A percentile compares a stretch with the other conserved stretches of the same genome.
Conservation (phyloP, 2,113 vertebrate species). For the Chaetorhynchus papuensis region DNA sequence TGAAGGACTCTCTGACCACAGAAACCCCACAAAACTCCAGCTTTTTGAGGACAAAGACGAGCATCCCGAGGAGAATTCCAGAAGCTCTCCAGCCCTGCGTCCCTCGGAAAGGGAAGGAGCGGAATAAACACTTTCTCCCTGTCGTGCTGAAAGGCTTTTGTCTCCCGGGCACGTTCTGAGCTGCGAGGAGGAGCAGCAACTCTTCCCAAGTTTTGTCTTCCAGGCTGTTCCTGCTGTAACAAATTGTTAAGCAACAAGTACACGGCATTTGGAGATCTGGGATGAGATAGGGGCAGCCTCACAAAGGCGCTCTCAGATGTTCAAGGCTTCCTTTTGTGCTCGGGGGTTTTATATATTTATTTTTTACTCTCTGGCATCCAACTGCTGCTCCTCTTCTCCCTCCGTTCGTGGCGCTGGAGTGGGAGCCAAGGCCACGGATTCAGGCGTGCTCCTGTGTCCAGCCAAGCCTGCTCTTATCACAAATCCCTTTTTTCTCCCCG, state of each 20-base stretch:
- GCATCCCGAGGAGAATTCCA: background rate
- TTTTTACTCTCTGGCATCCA: background rate
- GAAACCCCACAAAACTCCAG: background rate
- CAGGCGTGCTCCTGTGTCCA: background rate
- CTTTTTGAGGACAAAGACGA: background rate
- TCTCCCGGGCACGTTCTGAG: background rate
- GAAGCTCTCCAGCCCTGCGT: background rate
- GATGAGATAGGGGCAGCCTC: background rate
- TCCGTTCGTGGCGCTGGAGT: fast-evolving
- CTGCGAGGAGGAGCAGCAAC: background rate
- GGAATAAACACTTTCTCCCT: background rate
- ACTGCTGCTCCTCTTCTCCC: background rate
- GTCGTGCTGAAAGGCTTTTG: background rate
- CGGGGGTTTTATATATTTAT: background rate
- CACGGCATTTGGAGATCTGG: background rate
- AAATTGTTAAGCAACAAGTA: background rate
- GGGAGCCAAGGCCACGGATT: background rate
- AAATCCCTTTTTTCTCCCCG: background rate
- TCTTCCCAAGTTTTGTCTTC: background rate
- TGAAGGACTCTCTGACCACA: fast-evolving
- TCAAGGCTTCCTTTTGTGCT: slow-evolving; percentile 50
- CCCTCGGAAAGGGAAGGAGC: background rate
- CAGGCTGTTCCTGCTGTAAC: background rate
- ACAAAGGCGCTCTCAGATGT: background rate
- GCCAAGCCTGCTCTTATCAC: background rate